Evolutionary conservation across 53 echinoderm and acorn worm species (phyloP), one percentile per base, ranked within the genome.

Genomic region (Stichopus horrens): DNA sequence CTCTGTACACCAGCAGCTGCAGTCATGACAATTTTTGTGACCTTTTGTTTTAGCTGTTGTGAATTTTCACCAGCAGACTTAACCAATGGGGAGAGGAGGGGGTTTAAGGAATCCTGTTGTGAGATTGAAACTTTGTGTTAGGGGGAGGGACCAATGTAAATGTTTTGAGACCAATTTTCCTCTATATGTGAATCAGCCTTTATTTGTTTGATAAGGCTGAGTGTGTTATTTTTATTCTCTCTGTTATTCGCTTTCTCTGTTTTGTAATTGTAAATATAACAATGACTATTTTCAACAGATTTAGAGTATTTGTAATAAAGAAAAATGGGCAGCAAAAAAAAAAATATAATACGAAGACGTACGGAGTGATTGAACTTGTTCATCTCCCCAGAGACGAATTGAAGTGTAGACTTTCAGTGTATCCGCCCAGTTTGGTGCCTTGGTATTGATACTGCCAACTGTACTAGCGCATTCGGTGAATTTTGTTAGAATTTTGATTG

Each of bases 381-480:
- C 1, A 20, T 59, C 8, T 59, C 59, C 8, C 2, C 8, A 16
- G 10, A 16, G 63, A 63, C 11, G 4, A 37, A 63, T 16, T 16
- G 5, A 63, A 16, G 16, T 63, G 10, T 9, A 11, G 37, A 77
- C 77, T 77, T 77, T 77, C 77, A 52, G 21, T 4, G 54, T 19
- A 53, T 77, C 77, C 79, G 53, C 14, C 79, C 54, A 79, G 55
- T 55, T 23, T 10, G 54, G 54, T 79, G 79, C 54, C 54, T 79
- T 79, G 54, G 16, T 79, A 79, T 54, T 63, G 10, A 63, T 63
- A 63, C 37, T 77, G 77, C 77, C 77, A 77, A 77, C 16, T 77
- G 77, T 77, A 52, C 53, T 77, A 21, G 74, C 20, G 37, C 37
- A 37, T 37, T 37, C 37, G 37, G 37, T 37, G 37, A 37, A 37